Conservation (phyloP, 2,797 vertebrate genomes). For the Enteromius mattozi region DNA sequence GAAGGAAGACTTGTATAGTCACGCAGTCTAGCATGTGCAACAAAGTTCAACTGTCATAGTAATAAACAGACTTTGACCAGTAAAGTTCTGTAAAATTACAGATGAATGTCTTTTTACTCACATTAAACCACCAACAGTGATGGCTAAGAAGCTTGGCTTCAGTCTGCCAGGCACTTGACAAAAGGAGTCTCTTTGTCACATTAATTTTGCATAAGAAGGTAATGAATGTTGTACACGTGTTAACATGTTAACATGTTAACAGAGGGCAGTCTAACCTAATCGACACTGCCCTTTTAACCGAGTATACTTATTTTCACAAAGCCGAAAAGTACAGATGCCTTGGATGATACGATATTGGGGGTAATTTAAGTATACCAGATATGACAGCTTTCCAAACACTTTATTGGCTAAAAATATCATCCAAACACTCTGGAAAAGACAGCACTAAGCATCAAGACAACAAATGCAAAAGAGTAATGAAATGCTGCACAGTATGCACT, state of each 20-base stretch:
- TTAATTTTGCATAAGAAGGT: slow-evolving; percentile 31
- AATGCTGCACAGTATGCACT: not conserved
- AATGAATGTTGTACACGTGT: slow-evolving; percentile 1
- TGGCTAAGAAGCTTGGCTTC: not conserved
- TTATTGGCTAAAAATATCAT: not conserved
- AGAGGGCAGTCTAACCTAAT: not conserved
- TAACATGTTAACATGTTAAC: slow-evolving; percentile 2
- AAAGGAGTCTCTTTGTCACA: slow-evolving; percentile 30
- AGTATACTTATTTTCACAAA: not conserved
- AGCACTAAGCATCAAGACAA: not conserved
- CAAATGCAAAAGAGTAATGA: not conserved
- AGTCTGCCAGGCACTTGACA: not conserved
- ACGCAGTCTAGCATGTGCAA: slow-evolving; percentile 64
- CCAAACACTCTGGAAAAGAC: not conserved
- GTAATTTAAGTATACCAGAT: not conserved
- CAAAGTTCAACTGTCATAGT: slow-evolving; percentile 14
- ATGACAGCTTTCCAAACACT: not conserved
- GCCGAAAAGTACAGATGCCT: not conserved
- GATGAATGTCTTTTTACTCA: not conserved
- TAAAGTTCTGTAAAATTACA: slow-evolving; percentile 21
- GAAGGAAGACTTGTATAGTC: slow-evolving; percentile 53
- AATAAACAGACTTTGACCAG: slow-evolving; percentile 76
- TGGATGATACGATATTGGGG: not conserved
- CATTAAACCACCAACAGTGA: not conserved
- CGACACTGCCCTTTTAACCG: not conserved